These are phyloP conservation scores for Erynnis tages DNA, from an alignment of 2,888 invertebrate species.

Conservation along the genomic window DNA sequence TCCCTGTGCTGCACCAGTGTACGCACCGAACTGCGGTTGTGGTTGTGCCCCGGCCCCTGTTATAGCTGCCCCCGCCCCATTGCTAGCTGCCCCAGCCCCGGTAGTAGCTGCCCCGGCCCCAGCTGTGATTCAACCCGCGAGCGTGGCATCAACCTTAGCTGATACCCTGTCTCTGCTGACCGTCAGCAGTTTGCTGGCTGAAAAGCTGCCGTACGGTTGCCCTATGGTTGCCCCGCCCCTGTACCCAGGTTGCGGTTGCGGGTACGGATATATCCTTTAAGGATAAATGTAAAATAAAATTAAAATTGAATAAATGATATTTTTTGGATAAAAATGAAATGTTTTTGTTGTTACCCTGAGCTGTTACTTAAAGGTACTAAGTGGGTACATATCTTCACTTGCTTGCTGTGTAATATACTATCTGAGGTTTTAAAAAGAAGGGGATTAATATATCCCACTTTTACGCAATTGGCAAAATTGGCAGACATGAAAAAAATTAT, in stretches of 20 bases:
- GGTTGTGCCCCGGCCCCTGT: too few relatives aligned
- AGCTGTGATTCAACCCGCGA: slow-evolving; percentile 32
- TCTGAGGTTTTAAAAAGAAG: too few relatives aligned
- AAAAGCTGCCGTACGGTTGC: slow-evolving; percentile 50
- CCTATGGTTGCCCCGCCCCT: slow-evolving; percentile 39
- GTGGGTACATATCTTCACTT: too few relatives aligned
- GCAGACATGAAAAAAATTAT: too few relatives aligned
- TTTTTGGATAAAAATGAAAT: too few relatives aligned
- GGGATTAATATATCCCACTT: too few relatives aligned
- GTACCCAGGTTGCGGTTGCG: slow-evolving; percentile 33
- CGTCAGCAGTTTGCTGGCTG: slow-evolving; percentile 58
- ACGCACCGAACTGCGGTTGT: not conserved
- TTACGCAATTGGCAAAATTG: too few relatives aligned
- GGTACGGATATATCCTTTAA: slow-evolving; percentile 24
- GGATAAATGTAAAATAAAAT: too few relatives aligned
- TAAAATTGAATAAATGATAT: too few relatives aligned
- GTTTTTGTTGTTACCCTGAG: too few relatives aligned
- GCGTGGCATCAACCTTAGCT: slow-evolving; percentile 56
- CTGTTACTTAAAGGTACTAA: too few relatives aligned
- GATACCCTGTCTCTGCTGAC: slow-evolving; percentile 65
- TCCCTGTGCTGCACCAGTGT: slow-evolving; percentile 4
- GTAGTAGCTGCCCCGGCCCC: slow-evolving; percentile 26
- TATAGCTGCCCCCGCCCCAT: not conserved
- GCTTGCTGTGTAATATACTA: too few relatives aligned
- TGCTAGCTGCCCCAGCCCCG: slow-evolving; percentile 30